Conservation (phyloP, 2,888 invertebrate genomes). For the Trichopria drosophilae region DNA sequence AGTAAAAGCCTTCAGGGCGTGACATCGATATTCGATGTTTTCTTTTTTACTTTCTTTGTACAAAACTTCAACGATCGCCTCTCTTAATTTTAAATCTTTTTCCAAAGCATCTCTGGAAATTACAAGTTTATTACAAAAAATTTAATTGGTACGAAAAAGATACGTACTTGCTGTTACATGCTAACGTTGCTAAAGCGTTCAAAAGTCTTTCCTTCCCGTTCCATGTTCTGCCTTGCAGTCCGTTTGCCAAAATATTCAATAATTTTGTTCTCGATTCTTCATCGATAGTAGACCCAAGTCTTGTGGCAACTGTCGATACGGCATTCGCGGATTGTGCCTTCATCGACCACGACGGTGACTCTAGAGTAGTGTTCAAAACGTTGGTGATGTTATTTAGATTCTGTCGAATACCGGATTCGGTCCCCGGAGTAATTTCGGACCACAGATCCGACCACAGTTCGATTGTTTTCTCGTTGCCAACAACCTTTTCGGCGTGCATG, state of each 20-base stretch:
- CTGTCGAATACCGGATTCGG: slow-evolving; percentile 75
- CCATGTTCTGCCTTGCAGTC: slow-evolving; percentile 83
- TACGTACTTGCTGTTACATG: slow-evolving; percentile 70
- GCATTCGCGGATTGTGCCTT: slow-evolving; percentile 84
- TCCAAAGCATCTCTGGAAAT: slow-evolving; percentile 55
- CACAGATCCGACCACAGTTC: slow-evolving; percentile 86
- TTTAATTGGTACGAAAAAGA: slow-evolving; percentile 13
- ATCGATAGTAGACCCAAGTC: slow-evolving; percentile 68
- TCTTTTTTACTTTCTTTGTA: slow-evolving; percentile 81
- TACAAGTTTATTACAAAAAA: slow-evolving; percentile 2
- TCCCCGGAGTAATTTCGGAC: slow-evolving; percentile 86
- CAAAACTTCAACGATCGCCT: slow-evolving; percentile 68
- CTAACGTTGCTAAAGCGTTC: slow-evolving; percentile 76
- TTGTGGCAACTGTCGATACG: slow-evolving; percentile 76
- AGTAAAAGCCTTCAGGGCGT: slow-evolving; percentile 73
- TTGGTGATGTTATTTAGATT: slow-evolving; percentile 74
- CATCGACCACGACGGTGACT: slow-evolving; percentile 84
- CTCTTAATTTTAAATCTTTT: slow-evolving; percentile 54
- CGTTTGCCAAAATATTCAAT: slow-evolving; percentile 69
- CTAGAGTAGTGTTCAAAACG: slow-evolving; percentile 71
- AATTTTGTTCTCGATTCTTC: slow-evolving; percentile 68
- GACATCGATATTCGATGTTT: slow-evolving; percentile 74
- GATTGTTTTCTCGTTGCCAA: slow-evolving; percentile 66
- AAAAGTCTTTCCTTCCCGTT: slow-evolving; percentile 85
- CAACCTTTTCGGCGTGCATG: slow-evolving; percentile 80